phyloP scores from a whole-genome alignment of 2,113 vertebrate genomes.

The Mormyrus lacerda region DNA sequence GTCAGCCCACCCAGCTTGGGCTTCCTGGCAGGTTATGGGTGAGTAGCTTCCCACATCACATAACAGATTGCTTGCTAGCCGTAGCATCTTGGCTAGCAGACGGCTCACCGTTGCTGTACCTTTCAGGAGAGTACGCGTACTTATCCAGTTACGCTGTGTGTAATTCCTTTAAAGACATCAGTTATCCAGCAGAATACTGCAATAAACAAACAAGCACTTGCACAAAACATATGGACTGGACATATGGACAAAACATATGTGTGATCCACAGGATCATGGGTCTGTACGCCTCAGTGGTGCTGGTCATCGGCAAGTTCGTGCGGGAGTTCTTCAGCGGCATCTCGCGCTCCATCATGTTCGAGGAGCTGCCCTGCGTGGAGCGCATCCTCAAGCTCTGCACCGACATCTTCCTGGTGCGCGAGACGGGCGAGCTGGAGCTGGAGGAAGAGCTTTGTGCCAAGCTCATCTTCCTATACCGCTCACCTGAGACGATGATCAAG shows the following conservation, averaged over 20 bases:
- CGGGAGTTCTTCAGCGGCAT: conserved; percentile 93
- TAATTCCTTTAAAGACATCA: background rate
- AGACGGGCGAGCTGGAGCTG: conserved; percentile 86
- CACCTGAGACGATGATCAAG: conserved; percentile 36
- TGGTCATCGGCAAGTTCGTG: conserved; percentile 78
- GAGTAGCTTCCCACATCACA: conserved; percentile 19
- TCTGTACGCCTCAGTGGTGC: conserved; percentile 81
- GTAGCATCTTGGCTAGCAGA: background rate
- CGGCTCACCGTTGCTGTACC: background rate
- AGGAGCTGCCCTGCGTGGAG: conserved; percentile 81
- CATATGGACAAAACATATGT: too few species aligned
- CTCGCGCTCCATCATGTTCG: conserved; percentile 92
- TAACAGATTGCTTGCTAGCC: background rate
- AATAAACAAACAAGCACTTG: background rate
- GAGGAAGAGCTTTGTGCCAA: conserved; percentile 92
- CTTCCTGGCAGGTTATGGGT: conserved; percentile 91
- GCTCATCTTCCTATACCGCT: conserved; percentile 85
- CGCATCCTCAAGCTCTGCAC: conserved; percentile 73
- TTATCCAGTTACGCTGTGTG: background rate
- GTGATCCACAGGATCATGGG: conserved; percentile 75
- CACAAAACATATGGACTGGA: background rate
- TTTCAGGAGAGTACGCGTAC: background rate
- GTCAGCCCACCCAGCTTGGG: conserved; percentile 88
- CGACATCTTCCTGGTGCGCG: conserved; percentile 88
- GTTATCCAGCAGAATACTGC: background rate